Base-by-base conservation (phyloP, 2,113 vertebrate genomes). In the Rhea pennata region DNA sequence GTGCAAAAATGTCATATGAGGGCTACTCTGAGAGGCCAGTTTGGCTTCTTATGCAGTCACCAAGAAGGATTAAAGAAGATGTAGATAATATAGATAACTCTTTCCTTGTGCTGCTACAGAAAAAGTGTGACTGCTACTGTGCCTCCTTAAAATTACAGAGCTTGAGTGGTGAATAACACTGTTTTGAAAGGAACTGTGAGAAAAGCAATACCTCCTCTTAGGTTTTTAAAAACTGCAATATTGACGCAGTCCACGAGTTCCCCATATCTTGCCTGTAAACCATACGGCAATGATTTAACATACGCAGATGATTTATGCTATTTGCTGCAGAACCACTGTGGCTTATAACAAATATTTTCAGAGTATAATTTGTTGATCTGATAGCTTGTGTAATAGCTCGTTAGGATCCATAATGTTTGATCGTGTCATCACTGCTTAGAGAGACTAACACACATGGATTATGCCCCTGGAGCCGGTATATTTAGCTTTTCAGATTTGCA, bases 1-100 rank as follows among this genome's bases (percentile, higher is more conserved):
- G 62, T 79, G 59, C 51, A 59, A 48, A 71, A 81, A 54, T 8
- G 4, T 19, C 42, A 4, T 8, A 1, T 0, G 0, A 72, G 40
- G 15, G 58, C 1, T 4, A 56, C 39, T 44, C 81, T 46, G 58
- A 59, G 50, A 56, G 50, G 67, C 58, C 72, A 9, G 10, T 50
- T 93, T 85, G 67, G 64, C 36, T 94, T 69, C n/a, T 73, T 15
- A 11, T 0, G 1, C 66, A 69, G 33, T 27, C 53, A 58, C 12
- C 3, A 2, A 24, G 20, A 36, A 54, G 24, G 40, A 27, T 40
- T 64, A 33, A 48, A 70, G 64, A 75, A 33, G 26, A 14, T 46
- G 20, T 7, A 70, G 77, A 64, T 2, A 17, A 40, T 27, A 15
- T 27, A 26, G 64, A 70, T 50, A 27, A 6, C n/a, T 13, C 67